Conservation (phyloP, 2,113 vertebrate species). For the Sapajus apella region DNA sequence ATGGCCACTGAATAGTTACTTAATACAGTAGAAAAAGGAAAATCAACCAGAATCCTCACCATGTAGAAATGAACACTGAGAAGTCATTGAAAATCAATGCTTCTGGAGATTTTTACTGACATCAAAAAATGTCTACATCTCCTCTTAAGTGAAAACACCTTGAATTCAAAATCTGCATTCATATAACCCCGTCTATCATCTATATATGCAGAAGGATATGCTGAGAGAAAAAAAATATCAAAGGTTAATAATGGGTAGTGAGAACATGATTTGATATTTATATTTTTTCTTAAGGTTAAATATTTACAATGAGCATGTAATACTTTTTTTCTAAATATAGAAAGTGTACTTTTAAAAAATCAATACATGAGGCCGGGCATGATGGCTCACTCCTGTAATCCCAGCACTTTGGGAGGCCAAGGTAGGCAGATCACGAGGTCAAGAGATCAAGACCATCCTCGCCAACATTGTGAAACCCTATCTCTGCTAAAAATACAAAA, state of each 20-base stretch:
- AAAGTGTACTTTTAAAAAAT: background rate
- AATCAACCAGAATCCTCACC: background rate
- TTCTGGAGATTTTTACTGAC: background rate
- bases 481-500: too few species aligned
- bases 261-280: background rate
- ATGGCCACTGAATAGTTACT: background rate
- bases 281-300: constrained; percentile 1
- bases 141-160: background rate
- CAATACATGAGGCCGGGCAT: background rate
- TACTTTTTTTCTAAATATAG: background rate
- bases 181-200: background rate
- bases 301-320: background rate
- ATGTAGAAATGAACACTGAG: background rate
- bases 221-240: background rate
- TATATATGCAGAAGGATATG: background rate
- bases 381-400: too few species aligned
- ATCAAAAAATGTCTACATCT: background rate
- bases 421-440: too few species aligned
- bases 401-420: too few species aligned
- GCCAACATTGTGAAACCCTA: too few species aligned
- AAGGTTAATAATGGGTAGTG: background rate
- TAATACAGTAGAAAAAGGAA: background rate
- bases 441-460: too few species aligned
- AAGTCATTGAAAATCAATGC: constrained; percentile 30
- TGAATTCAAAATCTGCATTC: background rate